These are phyloP conservation scores for Deilephila elpenor DNA, from an alignment of 2,888 invertebrate species.

Conservation along the genomic window DNA sequence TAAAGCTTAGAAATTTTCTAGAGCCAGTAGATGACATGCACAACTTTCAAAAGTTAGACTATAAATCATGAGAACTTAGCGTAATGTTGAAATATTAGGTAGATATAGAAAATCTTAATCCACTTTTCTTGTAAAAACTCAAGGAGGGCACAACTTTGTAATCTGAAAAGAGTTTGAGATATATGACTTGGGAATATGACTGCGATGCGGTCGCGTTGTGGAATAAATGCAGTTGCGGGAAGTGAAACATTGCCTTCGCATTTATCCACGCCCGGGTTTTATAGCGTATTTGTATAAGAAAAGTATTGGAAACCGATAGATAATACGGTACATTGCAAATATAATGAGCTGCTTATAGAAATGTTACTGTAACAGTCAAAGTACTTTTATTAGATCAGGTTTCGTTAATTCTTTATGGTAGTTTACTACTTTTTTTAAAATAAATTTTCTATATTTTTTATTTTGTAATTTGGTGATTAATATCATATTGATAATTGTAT, in stretches of 20 bases:
- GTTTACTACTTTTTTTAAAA: too few relatives aligned
- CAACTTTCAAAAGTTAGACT: conserved; percentile 77
- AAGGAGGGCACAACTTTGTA: conserved; percentile 66
- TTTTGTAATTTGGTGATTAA: too few relatives aligned
- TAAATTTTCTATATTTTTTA: too few relatives aligned
- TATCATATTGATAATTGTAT: too few relatives aligned
- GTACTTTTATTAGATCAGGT: too few relatives aligned
- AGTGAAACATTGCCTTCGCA: conserved; percentile 40
- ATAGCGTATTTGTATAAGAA: background rate
- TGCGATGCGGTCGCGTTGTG: conserved; percentile 47
- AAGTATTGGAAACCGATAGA: background rate
- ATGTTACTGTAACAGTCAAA: too few relatives aligned
- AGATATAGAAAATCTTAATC: conserved; percentile 79
- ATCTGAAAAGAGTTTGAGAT: conserved; percentile 71
- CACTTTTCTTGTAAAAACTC: conserved; percentile 76
- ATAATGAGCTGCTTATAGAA: too few relatives aligned
- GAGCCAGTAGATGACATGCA: conserved; percentile 79
- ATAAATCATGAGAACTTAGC: conserved; percentile 79
- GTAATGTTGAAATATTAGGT: conserved; percentile 76
- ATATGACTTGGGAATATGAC: conserved; percentile 56
- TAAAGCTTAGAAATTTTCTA: conserved; percentile 73
- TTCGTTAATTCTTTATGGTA: too few relatives aligned
- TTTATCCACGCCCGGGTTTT: conserved; percentile 28
- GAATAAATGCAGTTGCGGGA: conserved; percentile 43
- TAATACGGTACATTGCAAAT: background rate